These are phyloP conservation scores for Epinephelus malabaricus DNA, from an alignment of 2,797 vertebrate genomes.

Conservation along the genomic window DNA sequence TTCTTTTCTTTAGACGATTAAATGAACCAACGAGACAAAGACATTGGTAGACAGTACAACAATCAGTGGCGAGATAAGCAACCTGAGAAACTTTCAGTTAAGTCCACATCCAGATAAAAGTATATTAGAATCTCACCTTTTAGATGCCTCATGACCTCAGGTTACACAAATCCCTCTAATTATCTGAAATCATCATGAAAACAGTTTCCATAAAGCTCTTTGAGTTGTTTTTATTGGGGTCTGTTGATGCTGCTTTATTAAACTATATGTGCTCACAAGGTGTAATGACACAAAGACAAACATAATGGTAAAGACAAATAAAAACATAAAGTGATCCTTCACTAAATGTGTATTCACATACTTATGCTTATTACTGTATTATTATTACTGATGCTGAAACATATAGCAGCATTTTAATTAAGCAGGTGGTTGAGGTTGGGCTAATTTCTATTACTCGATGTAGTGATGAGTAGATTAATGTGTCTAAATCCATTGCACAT, in stretches of 20 bases:
- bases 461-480: too few species aligned
- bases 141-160: background rate
- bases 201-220: background rate
- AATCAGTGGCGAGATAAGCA: background rate
- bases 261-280: background rate
- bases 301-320: background rate
- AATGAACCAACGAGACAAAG: conserved; percentile 52
- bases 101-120: background rate
- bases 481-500: too few species aligned
- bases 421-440: too few species aligned
- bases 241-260: background rate
- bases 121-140: background rate
- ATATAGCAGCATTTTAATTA: too few species aligned
- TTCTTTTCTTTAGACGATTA: conserved; percentile 29
- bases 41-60: background rate
- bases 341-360: background rate
- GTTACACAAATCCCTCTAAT: background rate
- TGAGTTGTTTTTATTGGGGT: background rate
- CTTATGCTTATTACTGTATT: background rate
- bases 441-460: too few species aligned
- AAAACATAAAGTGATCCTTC: background rate
- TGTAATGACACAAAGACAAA: background rate
- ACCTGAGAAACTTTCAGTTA: background rate
- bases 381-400: too few species aligned
- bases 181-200: background rate